phyloP scores from a whole-genome alignment of 2,888 invertebrate species.

The Poecilobothrus nobilitatus region DNA sequence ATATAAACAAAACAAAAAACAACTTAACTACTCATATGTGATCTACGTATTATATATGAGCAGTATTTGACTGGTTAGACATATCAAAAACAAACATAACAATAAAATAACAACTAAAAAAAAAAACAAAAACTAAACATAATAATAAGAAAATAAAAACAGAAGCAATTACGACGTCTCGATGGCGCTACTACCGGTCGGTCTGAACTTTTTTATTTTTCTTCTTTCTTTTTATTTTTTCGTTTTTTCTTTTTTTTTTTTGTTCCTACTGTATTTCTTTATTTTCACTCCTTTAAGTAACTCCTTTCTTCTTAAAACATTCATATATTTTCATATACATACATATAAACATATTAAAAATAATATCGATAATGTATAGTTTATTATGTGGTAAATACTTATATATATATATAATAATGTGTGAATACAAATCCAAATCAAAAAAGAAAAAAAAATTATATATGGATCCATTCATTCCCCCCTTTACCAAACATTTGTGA shows the following conservation, averaged over 20 bases:
- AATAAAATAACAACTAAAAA: not conserved
- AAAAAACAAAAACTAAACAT: slow-evolving; percentile 20
- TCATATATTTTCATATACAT: no score
- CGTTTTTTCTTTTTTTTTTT: slow-evolving; percentile 14
- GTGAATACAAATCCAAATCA: no score
- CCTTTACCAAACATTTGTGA: no score
- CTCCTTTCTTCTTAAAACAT: not conserved
- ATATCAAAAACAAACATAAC: not conserved
- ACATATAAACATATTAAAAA: not conserved
- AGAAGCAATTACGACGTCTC: slow-evolving; percentile 32
- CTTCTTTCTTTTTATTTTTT: slow-evolving; percentile 12
- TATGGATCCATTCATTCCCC: no score
- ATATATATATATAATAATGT: not conserved
- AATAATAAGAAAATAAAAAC: slow-evolving; percentile 5
- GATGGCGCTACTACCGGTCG: slow-evolving; percentile 28
- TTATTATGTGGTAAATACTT: slow-evolving; percentile 1
- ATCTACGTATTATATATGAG: not conserved
- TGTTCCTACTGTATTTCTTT: slow-evolving; percentile 13
- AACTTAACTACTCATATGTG: not conserved
- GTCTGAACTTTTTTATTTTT: slow-evolving; percentile 18
- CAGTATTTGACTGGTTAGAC: not conserved
- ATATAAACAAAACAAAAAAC: not conserved
- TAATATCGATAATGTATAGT: not conserved
- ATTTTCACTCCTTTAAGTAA: slow-evolving; percentile 1
- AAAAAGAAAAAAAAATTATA: no score